phyloP scores from a whole-genome alignment of 2,797 vertebrate species.

The Cynopterus sphinx region DNA sequence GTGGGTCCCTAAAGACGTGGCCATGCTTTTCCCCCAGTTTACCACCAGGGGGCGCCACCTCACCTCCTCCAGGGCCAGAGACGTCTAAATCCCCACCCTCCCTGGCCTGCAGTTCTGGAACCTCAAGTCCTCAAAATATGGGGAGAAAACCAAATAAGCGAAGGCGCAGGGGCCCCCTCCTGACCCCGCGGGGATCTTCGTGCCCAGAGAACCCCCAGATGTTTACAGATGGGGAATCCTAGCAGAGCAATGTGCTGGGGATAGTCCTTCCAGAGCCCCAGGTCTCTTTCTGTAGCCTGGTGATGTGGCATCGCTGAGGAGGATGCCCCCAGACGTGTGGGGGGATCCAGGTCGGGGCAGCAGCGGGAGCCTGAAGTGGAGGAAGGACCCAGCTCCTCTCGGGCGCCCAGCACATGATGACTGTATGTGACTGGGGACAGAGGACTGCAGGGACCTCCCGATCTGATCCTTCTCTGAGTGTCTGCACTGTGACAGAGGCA shows the following conservation, averaged over 20 bases:
- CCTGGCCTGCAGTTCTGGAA: not conserved
- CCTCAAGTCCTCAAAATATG: not conserved
- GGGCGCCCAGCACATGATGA: not conserved
- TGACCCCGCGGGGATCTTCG: not conserved
- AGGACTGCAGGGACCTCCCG: not conserved
- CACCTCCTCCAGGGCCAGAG: not conserved
- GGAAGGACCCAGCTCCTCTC: not conserved
- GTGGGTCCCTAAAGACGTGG: not conserved
- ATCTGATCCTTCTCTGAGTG: not conserved
- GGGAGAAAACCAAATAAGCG: not conserved
- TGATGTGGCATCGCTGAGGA: not conserved
- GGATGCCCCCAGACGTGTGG: not conserved
- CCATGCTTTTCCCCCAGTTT: fast-evolving
- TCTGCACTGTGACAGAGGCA: not conserved
- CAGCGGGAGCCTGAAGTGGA: not conserved
- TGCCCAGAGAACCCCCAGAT: not conserved
- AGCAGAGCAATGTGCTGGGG: not conserved
- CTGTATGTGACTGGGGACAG: not conserved
- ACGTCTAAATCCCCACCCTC: not conserved
- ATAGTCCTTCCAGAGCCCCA: not conserved
- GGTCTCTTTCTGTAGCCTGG: not conserved
- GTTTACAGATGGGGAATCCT: not conserved
- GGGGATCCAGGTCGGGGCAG: not conserved
- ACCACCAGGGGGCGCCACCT: not conserved
- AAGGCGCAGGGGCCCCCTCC: not conserved